phyloP scores from a whole-genome alignment of 2,797 vertebrate species.

The Acanthurus tractus region DNA sequence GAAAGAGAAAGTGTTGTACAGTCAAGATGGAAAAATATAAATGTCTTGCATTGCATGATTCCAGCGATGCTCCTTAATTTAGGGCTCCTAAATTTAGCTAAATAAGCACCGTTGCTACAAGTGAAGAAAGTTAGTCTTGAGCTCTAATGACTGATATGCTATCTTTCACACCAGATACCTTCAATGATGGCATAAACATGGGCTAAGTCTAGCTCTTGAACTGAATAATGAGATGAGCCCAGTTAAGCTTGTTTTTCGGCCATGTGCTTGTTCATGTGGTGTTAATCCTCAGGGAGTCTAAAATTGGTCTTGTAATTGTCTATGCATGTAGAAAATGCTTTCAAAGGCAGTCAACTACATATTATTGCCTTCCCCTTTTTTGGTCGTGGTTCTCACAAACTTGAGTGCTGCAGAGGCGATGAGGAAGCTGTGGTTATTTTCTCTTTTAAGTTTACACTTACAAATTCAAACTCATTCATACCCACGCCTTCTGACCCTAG shows the following conservation, averaged over 20 bases:
- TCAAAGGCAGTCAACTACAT: not conserved
- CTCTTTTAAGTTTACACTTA: conserved; percentile 1
- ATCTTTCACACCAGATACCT: conserved; percentile 34
- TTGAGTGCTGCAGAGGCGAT: conserved; percentile 13
- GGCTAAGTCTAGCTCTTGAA: conserved; percentile 15
- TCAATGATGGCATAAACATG: not conserved
- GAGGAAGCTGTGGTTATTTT: conserved; percentile 58
- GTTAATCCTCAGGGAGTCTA: conserved; percentile 27
- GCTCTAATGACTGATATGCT: conserved; percentile 28
- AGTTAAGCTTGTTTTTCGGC: conserved; percentile 38
- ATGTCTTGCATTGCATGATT: too few species aligned
- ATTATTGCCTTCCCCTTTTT: conserved; percentile 48
- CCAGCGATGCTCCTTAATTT: too few species aligned
- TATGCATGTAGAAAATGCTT: not conserved
- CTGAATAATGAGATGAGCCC: conserved; percentile 22
- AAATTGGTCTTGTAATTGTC: conserved; percentile 19
- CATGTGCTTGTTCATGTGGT: conserved; percentile 6
- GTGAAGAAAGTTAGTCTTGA: too few species aligned
- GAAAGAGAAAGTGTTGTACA: too few species aligned
- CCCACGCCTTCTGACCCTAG: not conserved
- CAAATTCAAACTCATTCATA: not conserved
- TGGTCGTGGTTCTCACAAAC: conserved; percentile 2
- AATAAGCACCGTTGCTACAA: too few species aligned
- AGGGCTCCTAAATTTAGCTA: too few species aligned
- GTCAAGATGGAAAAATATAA: too few species aligned